These are phyloP conservation scores for Propsilocerus akamusi DNA, from an alignment of 1,140 invertebrate species.

Conservation along the genomic window DNA sequence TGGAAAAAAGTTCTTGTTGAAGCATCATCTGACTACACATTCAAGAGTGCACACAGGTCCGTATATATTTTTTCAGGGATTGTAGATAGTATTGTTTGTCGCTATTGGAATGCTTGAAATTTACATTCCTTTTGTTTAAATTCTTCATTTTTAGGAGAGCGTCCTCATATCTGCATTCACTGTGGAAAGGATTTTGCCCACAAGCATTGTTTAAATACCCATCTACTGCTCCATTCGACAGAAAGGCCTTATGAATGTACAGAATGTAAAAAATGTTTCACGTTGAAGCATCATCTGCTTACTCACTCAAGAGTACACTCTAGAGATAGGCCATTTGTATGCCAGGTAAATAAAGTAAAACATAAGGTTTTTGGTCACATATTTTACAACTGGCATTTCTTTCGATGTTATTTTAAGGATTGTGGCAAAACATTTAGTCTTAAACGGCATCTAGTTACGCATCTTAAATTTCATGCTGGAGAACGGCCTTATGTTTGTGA, in stretches of 20 bases:
- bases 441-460: slow-evolving; percentile 64
- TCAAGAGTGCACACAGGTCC: slow-evolving; percentile 53
- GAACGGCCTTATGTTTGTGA: slow-evolving; percentile 71
- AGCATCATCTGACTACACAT: slow-evolving; percentile 65
- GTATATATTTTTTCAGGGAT: background rate
- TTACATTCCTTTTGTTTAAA: background rate
- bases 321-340: slow-evolving; percentile 60
- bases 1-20: slow-evolving; percentile 63
- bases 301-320: slow-evolving; percentile 54
- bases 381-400: too few species aligned
- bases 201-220: slow-evolving; percentile 67
- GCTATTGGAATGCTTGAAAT: background rate
- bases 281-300: slow-evolving; percentile 58
- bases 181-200: slow-evolving; percentile 74
- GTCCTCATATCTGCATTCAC: slow-evolving; percentile 62
- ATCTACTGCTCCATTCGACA: slow-evolving; percentile 57
- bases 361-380: too few species aligned
- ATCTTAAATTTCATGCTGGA: slow-evolving; percentile 72
- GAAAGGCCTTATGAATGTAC: slow-evolving; percentile 64
- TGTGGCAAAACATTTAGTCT: slow-evolving; percentile 64
- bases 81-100: background rate
- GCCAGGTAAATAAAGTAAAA: slow-evolving; percentile 22
- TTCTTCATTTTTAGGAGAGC: slow-evolving; percentile 33
- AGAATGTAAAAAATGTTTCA: slow-evolving; percentile 75
- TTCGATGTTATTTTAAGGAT: slow-evolving; percentile 28